Percentiles rank a stretch among this genome's conserved stretches.
Conservation (phyloP, 2,888 invertebrate genomes). For the Sceliomorpha sp. region DNA sequence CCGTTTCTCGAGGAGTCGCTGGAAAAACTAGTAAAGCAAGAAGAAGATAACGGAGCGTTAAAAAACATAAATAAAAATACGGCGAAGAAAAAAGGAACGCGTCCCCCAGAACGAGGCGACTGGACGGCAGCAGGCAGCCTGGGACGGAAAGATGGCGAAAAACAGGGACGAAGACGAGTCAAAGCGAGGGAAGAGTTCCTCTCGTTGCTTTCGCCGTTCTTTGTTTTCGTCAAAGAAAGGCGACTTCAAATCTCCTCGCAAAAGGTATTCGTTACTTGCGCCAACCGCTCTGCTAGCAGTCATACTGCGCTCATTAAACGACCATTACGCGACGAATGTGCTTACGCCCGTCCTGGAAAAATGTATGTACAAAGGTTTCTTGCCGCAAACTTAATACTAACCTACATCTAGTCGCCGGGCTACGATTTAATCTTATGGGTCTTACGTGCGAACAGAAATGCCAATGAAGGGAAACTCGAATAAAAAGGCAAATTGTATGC, state of each 20-base stretch:
- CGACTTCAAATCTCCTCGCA: constrained; percentile 31
- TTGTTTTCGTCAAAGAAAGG: constrained; percentile 24
- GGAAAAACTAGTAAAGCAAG: constrained; percentile 4
- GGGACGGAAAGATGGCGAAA: constrained; percentile 11
- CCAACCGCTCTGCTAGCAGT: not conserved
- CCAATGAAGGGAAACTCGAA: too few species aligned
- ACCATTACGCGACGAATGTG: too few species aligned
- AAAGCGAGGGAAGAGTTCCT: constrained; percentile 6
- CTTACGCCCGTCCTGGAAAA: not conserved
- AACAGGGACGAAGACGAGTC: not conserved
- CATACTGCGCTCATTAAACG: constrained; percentile 1
- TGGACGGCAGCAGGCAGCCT: constrained; percentile 5
- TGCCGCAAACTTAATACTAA: too few species aligned
- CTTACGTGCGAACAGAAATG: too few species aligned
- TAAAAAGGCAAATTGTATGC: too few species aligned
- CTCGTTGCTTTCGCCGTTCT: constrained; percentile 11
- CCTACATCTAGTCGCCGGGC: too few species aligned
- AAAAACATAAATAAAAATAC: constrained; percentile 1
- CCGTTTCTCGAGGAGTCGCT: too few species aligned
- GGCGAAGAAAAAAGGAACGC: not conserved
- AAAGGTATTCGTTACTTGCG: constrained; percentile 8
- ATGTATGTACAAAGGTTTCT: too few species aligned
- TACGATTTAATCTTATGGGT: too few species aligned
- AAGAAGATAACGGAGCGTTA: too few species aligned
- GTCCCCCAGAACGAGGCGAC: not conserved